Evolutionary conservation across 2,888 invertebrate species (phyloP).

Genomic region (Tromatobia lineatoria): DNA sequence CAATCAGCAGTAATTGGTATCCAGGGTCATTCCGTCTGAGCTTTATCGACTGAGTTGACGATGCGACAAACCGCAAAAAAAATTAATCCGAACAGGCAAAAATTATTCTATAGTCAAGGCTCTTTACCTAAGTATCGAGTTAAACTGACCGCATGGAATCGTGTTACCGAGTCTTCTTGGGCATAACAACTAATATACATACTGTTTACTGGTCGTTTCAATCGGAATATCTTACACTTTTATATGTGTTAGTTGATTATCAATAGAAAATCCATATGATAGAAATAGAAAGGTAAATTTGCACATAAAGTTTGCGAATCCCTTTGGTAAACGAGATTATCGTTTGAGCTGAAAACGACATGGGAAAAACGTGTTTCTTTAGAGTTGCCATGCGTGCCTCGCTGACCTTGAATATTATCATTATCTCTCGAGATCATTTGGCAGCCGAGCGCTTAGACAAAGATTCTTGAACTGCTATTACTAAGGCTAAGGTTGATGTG

Average conservation of each 20-base stretch:
- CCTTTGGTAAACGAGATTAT: background rate
- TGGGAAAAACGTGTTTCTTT: slow-evolving; percentile 45
- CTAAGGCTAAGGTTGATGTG: background rate
- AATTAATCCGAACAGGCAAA: slow-evolving; percentile 25
- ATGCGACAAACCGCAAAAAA: background rate
- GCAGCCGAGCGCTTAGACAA: background rate
- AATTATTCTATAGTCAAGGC: slow-evolving; percentile 21
- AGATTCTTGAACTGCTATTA: background rate
- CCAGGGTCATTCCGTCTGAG: slow-evolving; percentile 25
- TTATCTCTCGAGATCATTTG: slow-evolving; percentile 21
- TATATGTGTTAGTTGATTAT: background rate
- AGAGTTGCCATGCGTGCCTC: slow-evolving; percentile 17
- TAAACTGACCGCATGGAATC: background rate
- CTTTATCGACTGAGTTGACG: slow-evolving; percentile 27
- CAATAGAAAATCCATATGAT: background rate
- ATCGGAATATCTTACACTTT: slow-evolving; percentile 6
- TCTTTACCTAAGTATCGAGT: background rate
- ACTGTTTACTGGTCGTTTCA: background rate
- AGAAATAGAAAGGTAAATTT: background rate
- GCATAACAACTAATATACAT: background rate
- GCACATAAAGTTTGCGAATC: background rate
- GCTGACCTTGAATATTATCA: slow-evolving; percentile 55
- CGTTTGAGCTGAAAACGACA: background rate
- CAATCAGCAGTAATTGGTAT: slow-evolving; percentile 50
- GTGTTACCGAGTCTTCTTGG: background rate